phyloP scores from a whole-genome alignment of 2,113 vertebrate species.

The Microcebus murinus region DNA sequence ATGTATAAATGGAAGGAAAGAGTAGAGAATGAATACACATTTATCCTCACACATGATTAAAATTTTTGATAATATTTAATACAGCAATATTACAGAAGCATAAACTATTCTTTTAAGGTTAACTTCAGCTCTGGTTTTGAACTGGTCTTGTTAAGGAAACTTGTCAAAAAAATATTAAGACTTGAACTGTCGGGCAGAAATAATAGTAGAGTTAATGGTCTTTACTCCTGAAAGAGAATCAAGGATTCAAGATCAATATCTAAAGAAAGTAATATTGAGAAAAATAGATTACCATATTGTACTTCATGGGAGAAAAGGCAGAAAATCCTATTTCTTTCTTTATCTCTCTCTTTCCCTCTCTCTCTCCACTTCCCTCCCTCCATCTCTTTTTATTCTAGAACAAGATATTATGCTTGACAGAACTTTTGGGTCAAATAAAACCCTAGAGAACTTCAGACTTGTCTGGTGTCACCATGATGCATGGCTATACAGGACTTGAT shows the following conservation, averaged over 20 bases:
- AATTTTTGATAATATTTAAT: background rate
- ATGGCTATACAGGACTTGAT: background rate
- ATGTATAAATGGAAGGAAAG: background rate
- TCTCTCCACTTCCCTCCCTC: background rate
- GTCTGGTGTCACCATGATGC: background rate
- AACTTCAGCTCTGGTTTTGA: background rate
- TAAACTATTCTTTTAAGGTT: background rate
- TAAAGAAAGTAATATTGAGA: background rate
- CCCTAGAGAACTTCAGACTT: background rate
- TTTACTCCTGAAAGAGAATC: background rate
- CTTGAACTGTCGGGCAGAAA: background rate
- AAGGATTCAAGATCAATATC: background rate
- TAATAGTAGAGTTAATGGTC: background rate
- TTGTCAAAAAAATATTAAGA: background rate
- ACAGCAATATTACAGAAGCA: background rate
- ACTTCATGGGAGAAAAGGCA: background rate
- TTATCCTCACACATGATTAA: background rate
- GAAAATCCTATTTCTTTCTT: background rate
- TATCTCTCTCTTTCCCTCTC: background rate
- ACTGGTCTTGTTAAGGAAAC: background rate
- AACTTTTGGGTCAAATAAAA: conserved; percentile 35
- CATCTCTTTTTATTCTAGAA: background rate
- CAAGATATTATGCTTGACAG: conserved; percentile 19
- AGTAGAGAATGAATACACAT: background rate
- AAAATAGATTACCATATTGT: background rate